Conservation (phyloP, 92 coral and sea anemone species). For the Palythoa grandis region DNA sequence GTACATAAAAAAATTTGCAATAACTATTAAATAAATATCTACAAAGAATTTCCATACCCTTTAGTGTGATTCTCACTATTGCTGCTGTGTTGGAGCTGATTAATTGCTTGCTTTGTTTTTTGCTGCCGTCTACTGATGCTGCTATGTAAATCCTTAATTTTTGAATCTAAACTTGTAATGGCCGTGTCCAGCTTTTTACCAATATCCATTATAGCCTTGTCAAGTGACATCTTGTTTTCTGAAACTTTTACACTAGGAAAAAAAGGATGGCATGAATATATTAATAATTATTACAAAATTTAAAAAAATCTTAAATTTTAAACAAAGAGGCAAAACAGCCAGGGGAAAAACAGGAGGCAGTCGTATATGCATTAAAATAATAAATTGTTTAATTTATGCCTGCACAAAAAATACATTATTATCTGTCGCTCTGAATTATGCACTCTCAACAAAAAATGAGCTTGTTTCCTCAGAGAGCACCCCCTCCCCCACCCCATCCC, state of each 20-base stretch:
- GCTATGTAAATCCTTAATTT: conserved; percentile 9
- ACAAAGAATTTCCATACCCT: neutral
- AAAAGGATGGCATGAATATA: neutral
- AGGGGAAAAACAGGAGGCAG: too few species aligned
- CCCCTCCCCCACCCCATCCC: too few species aligned
- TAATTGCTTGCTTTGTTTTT: neutral
- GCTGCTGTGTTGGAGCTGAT: neutral
- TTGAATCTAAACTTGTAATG: conserved; percentile 31
- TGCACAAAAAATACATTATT: too few species aligned
- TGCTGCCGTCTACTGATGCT: neutral
- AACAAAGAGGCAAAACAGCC: too few species aligned
- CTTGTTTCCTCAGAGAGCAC: too few species aligned
- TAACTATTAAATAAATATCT: neutral
- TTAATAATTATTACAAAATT: neutral
- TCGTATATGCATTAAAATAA: too few species aligned
- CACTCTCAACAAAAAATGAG: too few species aligned
- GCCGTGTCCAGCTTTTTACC: conserved; percentile 24
- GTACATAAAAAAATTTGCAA: too few species aligned
- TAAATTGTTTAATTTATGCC: too few species aligned
- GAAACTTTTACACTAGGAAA: conserved; percentile 25
- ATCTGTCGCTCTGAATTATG: too few species aligned
- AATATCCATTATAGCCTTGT: conserved; percentile 19
- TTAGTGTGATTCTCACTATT: neutral
- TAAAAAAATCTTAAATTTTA: too few species aligned
- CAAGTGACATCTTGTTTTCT: conserved; percentile 35